Conservation (phyloP, 2,888 invertebrate species). For the Metopia argyrocephala region DNA sequence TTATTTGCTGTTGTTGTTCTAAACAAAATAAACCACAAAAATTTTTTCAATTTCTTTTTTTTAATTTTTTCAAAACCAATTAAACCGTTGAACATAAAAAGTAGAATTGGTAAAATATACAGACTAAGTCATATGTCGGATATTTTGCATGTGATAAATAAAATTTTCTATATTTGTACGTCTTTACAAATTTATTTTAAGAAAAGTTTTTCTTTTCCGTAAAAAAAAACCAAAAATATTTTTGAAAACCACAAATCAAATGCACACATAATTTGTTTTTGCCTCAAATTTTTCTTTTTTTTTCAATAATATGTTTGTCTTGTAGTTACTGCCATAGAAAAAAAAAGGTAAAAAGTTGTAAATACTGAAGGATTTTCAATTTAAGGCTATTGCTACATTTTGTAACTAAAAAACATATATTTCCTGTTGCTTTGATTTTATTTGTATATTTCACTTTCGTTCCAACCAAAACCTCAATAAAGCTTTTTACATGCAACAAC, state of each 20-base stretch:
- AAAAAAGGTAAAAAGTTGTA: conserved; percentile 45
- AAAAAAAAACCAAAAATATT: no score
- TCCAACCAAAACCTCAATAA: not conserved
- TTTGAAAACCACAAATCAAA: conserved; percentile 55
- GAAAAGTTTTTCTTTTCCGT: conserved; percentile 4
- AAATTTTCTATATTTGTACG: no score
- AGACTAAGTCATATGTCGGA: not conserved
- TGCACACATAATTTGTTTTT: conserved; percentile 52
- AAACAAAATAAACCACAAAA: not conserved
- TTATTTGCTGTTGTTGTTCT: not conserved
- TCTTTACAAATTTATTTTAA: conserved; percentile 40
- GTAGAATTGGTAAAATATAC: not conserved
- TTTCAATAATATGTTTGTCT: no score
- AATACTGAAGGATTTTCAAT: conserved; percentile 43
- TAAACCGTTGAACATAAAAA: not conserved
- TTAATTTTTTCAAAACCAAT: not conserved
- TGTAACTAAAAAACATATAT: not conserved
- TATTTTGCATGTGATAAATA: not conserved
- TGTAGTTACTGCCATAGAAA: not conserved
- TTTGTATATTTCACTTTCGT: not conserved
- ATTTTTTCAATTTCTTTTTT: not conserved
- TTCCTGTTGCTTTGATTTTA: conserved; percentile 7
- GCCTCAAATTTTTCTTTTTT: no score
- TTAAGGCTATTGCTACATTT: conserved; percentile 25
- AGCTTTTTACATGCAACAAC: conserved; percentile 24